phyloP scores from a whole-genome alignment of 37 sponge, comb jelly and placozoan genomes.

The Axinella damicornis region DNA sequence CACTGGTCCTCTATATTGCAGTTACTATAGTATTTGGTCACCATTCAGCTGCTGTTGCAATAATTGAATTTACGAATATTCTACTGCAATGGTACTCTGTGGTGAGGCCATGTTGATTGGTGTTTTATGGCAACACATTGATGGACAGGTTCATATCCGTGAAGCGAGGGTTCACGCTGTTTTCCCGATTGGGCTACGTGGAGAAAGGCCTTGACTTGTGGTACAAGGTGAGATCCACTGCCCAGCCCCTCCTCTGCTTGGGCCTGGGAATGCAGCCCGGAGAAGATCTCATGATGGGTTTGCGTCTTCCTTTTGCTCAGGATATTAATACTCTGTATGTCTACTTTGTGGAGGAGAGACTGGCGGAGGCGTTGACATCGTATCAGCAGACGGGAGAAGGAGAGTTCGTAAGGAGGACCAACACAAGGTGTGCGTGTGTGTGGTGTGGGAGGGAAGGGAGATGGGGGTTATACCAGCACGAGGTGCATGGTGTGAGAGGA shows the following conservation, averaged over 20 bases:
- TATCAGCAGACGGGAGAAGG: conserved; percentile 62
- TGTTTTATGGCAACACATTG: too few relatives aligned
- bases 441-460: background rate
- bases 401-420: conserved; percentile 63
- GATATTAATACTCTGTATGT: conserved; percentile 81
- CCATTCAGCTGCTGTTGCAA: too few relatives aligned
- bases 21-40: too few relatives aligned
- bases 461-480: too few relatives aligned
- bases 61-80: too few relatives aligned
- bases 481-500: background rate
- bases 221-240: conserved; percentile 70
- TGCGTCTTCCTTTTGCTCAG: too few relatives aligned
- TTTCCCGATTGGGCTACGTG: conserved; percentile 56
- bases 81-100: too few relatives aligned
- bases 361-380: conserved; percentile 78
- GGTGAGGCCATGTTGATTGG: too few relatives aligned
- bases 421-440: conserved; percentile 41
- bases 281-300: too few relatives aligned
- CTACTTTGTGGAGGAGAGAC: conserved; percentile 69
- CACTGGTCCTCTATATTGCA: too few relatives aligned
- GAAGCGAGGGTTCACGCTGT: conserved; percentile 61
- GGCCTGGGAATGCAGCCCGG: too few relatives aligned
- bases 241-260: too few relatives aligned
- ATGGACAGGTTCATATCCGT: conserved; percentile 62
- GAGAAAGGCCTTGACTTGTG: conserved; percentile 58